phyloP scores from a whole-genome alignment of 2,888 invertebrate genomes.

The Strigamia crassipes region DNA sequence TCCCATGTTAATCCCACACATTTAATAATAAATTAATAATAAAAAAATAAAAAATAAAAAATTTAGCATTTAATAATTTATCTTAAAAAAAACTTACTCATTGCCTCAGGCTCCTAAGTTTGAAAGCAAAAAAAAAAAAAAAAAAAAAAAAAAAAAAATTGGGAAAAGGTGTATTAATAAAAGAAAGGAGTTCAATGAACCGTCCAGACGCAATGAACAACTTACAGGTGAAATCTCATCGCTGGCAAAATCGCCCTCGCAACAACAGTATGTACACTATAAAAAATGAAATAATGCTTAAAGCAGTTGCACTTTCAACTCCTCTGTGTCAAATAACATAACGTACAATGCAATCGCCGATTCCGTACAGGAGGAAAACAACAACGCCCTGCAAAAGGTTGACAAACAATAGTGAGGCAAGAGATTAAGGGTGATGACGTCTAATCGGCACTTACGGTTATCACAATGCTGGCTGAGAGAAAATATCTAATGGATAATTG shows the following conservation, averaged over 20 bases:
- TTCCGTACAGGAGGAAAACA: constrained; percentile 13
- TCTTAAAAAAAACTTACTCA: background rate
- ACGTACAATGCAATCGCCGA: constrained; percentile 21
- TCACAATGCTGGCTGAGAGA: constrained; percentile 4
- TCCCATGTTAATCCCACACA: too few species aligned
- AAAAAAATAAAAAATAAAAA: background rate
- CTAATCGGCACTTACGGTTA: background rate
- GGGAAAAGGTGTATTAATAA: background rate
- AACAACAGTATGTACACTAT: constrained; percentile 23
- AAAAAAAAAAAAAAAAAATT: background rate
- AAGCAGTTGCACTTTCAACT: background rate
- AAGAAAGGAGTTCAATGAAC: background rate
- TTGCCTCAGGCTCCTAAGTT: background rate
- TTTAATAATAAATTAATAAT: constrained; percentile 5
- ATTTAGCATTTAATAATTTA: background rate
- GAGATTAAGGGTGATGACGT: background rate
- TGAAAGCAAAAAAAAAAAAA: background rate
- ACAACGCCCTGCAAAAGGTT: constrained; percentile 17
- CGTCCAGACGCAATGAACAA: background rate
- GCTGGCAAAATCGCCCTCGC: background rate
- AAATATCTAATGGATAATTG: constrained; percentile 4
- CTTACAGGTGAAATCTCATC: constrained; percentile 36
- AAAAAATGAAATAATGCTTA: constrained; percentile 7
- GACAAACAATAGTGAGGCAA: background rate
- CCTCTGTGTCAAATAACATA: background rate